Evolutionary conservation across 2,888 invertebrate genomes (phyloP).

Genomic region (Drosophila mercatorum): DNA sequence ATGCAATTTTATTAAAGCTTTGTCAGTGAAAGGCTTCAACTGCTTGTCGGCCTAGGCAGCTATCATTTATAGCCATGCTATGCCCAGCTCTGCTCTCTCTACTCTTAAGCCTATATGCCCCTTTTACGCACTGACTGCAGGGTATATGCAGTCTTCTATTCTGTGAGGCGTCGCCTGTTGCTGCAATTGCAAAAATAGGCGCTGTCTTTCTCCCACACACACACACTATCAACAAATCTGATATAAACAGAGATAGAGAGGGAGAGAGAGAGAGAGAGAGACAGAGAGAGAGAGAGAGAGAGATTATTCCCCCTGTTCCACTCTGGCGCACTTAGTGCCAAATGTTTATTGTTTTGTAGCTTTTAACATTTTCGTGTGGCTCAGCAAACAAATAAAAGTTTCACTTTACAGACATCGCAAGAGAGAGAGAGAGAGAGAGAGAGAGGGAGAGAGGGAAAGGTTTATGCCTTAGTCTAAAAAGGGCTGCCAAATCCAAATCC

Average conservation of each 20-base stretch:
- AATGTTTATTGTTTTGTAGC: conserved; percentile 4
- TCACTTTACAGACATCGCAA: not conserved
- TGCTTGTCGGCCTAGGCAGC: not conserved
- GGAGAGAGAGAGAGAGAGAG: not conserved
- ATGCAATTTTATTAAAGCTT: too few relatives aligned
- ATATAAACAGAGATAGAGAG: too few relatives aligned
- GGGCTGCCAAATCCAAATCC: not conserved
- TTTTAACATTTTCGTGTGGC: conserved; percentile 3
- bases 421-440: not conserved
- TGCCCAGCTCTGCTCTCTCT: not conserved
- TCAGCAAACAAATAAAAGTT: conserved; percentile 1
- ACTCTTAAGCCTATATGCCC: not conserved
- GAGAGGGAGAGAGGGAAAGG: not conserved
- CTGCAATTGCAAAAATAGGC: conserved; percentile 4
- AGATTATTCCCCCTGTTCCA: conserved; percentile 2
- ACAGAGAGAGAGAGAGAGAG: not conserved
- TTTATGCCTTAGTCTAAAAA: not conserved
- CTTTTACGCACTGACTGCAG: not conserved
- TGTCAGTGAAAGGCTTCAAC: not conserved
- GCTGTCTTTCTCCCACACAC: conserved; percentile 22
- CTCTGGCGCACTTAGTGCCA: conserved; percentile 3
- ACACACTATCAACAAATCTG: too few relatives aligned
- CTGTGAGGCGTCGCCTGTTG: conserved; percentile 30
- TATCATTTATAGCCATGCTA: too few relatives aligned
- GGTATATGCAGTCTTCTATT: conserved; percentile 20